A percentile compares a stretch with the other conserved stretches of the same genome.
phyloP scores from a whole-genome alignment of 2,888 invertebrate species.

The Dorcus hopei region DNA sequence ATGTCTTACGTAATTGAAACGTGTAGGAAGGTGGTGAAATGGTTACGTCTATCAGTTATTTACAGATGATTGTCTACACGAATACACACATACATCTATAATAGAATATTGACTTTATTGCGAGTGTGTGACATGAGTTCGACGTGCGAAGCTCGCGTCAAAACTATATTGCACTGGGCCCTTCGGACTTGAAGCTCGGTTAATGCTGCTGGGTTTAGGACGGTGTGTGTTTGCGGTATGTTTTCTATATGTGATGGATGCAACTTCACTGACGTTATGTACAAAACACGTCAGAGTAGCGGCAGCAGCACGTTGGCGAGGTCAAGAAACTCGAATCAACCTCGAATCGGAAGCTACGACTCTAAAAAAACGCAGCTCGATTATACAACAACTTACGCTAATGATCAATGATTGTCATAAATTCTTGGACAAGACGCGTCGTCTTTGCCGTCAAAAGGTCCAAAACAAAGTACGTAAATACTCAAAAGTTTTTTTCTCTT shows the following conservation, averaged over 20 bases:
- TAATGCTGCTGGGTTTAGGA: slow-evolving; percentile 27
- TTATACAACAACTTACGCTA: slow-evolving; percentile 2
- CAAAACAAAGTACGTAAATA: slow-evolving; percentile 35
- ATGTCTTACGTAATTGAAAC: slow-evolving; percentile 43
- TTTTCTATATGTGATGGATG: slow-evolving; percentile 7
- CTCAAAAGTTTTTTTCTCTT: slow-evolving; percentile 19
- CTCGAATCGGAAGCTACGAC: neutral
- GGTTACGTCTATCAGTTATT: slow-evolving; percentile 20
- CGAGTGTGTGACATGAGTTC: slow-evolving; percentile 32
- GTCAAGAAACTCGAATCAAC: slow-evolving; percentile 30
- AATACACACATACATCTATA: slow-evolving; percentile 8
- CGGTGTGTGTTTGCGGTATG: slow-evolving; percentile 27
- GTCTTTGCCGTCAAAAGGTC: slow-evolving; percentile 42
- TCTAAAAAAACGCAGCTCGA: neutral
- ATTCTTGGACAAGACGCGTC: slow-evolving; percentile 50
- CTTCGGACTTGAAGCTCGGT: slow-evolving; percentile 31
- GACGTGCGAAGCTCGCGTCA: slow-evolving; percentile 7
- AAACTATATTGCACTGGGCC: slow-evolving; percentile 39
- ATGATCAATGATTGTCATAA: slow-evolving; percentile 46
- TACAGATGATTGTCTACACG: slow-evolving; percentile 18
- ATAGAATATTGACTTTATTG: slow-evolving; percentile 41
- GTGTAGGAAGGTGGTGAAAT: slow-evolving; percentile 38
- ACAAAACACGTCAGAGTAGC: neutral
- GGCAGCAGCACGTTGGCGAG: slow-evolving; percentile 28
- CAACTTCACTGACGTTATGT: slow-evolving; percentile 17